Conservation (phyloP, 2,113 vertebrate genomes). For the Cisticola juncidis region DNA sequence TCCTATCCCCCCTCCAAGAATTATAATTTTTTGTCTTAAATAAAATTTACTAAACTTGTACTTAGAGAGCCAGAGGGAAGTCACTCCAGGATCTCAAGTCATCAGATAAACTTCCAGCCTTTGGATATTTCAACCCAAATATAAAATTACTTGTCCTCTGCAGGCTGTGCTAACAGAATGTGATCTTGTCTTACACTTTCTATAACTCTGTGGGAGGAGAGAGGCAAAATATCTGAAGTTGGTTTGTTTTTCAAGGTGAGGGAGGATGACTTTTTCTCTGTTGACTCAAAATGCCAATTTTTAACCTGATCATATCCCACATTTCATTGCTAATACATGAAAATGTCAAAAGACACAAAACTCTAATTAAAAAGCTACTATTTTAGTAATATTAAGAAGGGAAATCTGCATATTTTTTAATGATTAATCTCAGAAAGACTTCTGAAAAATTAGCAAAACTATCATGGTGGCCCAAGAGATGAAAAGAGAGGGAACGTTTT, state of each 20-base stretch:
- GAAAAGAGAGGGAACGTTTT: neutral
- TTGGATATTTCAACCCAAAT: neutral
- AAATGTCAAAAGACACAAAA: neutral
- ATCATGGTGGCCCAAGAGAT: neutral
- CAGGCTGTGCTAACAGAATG: neutral
- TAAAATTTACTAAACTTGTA: neutral
- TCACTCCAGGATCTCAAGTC: neutral
- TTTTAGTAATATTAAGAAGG: neutral
- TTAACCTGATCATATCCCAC: neutral
- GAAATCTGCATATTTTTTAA: neutral
- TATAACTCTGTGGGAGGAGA: neutral
- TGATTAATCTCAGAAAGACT: neutral
- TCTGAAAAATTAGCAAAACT: neutral
- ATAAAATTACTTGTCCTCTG: neutral
- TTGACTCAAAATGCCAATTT: neutral
- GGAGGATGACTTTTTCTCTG: neutral
- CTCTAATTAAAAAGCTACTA: neutral
- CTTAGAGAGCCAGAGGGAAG: neutral
- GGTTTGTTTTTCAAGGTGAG: neutral
- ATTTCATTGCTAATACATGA: neutral
- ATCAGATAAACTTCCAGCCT: neutral
- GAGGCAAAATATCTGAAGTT: neutral
- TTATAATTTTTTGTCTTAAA: neutral
- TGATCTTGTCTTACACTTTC: neutral
- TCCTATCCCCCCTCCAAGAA: neutral